Conservation (phyloP, 2,888 invertebrate genomes). For the Stomorhina lunata region DNA sequence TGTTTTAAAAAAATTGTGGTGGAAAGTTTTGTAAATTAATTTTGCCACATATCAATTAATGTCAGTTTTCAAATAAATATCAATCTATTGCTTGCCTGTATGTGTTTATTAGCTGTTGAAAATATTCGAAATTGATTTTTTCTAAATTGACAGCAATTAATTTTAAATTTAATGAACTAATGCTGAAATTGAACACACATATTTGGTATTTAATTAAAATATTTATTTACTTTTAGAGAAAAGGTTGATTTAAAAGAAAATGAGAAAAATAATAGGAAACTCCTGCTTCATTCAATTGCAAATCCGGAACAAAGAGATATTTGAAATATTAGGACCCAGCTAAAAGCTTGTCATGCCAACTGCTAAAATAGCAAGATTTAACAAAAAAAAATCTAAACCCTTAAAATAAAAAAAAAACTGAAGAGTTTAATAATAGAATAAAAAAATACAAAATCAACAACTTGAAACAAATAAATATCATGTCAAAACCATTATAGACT, state of each 20-base stretch:
- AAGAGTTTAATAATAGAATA: neutral
- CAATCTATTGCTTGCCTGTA: neutral
- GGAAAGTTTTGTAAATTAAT: slow-evolving; percentile 19
- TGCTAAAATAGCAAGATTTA: neutral
- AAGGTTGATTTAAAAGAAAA: too few species aligned
- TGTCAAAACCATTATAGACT: slow-evolving; percentile 34
- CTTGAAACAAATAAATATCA: slow-evolving; percentile 1
- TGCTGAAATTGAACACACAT: neutral
- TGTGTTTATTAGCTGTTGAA: slow-evolving; percentile 8
- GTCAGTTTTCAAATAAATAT: slow-evolving; percentile 17
- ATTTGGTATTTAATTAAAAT: neutral
- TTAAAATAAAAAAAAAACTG: neutral
- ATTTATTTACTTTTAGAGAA: too few species aligned
- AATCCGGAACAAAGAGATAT: neutral
- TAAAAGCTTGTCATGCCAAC: neutral
- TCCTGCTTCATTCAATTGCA: too few species aligned
- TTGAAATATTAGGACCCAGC: neutral
- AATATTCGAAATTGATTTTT: neutral
- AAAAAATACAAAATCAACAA: neutral
- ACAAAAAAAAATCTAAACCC: neutral
- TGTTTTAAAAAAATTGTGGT: neutral
- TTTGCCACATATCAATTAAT: slow-evolving; percentile 32
- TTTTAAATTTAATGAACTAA: neutral
- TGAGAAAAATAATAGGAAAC: too few species aligned
- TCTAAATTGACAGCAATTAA: slow-evolving; percentile 11